Evolutionary conservation across 2,888 invertebrate genomes (phyloP).

Genomic region (Eugnorisma glareosa): DNA sequence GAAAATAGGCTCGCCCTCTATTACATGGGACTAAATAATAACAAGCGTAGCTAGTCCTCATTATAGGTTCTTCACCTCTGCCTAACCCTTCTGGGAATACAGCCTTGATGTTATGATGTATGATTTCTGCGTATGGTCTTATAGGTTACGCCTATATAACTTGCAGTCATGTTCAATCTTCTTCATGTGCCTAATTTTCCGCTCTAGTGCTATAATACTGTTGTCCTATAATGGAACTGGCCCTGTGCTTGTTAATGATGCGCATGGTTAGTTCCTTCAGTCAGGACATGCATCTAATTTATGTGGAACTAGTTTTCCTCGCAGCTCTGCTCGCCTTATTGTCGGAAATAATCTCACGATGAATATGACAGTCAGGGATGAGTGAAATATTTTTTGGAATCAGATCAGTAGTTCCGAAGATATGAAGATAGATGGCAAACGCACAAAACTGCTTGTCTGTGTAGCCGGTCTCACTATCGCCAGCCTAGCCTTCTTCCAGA

Average conservation of each 20-base stretch:
- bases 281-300: conserved; percentile 4
- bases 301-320: background rate
- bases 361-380: background rate
- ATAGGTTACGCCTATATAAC: background rate
- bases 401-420: background rate
- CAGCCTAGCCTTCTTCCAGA: background rate
- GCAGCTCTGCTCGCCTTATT: background rate
- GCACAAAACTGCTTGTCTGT: background rate
- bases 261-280: conserved; percentile 40
- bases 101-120: background rate
- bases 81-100: background rate
- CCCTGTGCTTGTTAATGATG: conserved; percentile 30
- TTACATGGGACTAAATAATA: background rate
- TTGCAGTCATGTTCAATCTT: conserved; percentile 42
- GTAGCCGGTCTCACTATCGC: background rate
- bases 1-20: background rate
- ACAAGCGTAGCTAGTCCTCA: background rate
- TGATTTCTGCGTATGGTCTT: background rate
- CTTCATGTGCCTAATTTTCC: conserved; percentile 10
- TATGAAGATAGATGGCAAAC: background rate
- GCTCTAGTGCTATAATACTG: conserved; percentile 28
- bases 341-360: background rate
- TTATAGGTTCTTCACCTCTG: background rate
- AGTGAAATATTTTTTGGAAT: background rate
- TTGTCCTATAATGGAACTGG: conserved; percentile 25